phyloP scores from a whole-genome alignment of 1,140 invertebrate genomes.

The Gonioctena quinquepunctata region DNA sequence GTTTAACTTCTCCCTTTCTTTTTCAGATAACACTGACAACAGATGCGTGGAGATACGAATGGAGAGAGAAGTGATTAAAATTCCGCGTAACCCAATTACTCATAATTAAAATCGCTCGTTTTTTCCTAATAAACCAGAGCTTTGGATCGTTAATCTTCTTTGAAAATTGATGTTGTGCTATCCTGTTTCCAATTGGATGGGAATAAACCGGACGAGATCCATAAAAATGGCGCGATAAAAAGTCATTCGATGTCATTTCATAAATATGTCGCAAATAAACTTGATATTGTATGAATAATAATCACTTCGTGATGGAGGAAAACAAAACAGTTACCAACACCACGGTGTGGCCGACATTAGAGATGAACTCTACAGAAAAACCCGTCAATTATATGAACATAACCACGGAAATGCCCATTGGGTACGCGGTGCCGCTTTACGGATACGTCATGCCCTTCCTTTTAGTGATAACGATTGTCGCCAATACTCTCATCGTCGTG shows the following conservation, averaged over 20 bases:
- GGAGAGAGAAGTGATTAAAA: background rate
- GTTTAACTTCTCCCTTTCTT: background rate
- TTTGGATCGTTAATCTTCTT: background rate
- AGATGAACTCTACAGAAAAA: background rate
- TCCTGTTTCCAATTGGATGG: background rate
- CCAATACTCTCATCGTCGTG: slow-evolving; percentile 86
- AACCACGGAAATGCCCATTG: slow-evolving; percentile 67
- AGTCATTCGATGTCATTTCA: too few species aligned
- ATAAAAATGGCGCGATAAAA: too few species aligned
- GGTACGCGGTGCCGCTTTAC: slow-evolving; percentile 71
- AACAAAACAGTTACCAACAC: background rate
- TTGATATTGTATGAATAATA: too few species aligned
- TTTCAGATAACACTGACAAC: background rate
- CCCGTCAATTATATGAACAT: slow-evolving; percentile 62
- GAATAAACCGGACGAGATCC: background rate
- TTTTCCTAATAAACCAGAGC: background rate
- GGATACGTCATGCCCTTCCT: slow-evolving; percentile 84
- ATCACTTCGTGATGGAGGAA: background rate
- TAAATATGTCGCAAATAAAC: too few species aligned
- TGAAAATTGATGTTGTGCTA: background rate
- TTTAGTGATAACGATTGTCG: slow-evolving; percentile 84
- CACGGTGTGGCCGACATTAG: background rate
- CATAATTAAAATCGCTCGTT: background rate
- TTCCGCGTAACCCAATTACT: background rate
- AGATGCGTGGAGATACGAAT: background rate